Percentiles rank a stretch among this genome's conserved stretches.
These are phyloP conservation scores for Notodonta dromedarius DNA, from an alignment of 2,888 invertebrate species.

Conservation along the genomic window DNA sequence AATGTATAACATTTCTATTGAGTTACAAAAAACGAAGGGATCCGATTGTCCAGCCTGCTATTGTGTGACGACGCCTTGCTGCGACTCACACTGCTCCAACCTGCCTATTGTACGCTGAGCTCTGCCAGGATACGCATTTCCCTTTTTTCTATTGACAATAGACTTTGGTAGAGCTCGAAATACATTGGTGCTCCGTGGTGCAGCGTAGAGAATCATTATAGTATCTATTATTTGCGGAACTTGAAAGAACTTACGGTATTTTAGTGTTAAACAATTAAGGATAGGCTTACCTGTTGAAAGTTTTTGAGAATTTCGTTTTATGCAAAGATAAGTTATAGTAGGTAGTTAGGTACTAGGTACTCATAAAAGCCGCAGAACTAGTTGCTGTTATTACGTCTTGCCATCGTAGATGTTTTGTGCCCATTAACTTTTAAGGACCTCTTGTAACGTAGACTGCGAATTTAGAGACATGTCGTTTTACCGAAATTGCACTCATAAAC, in stretches of 20 bases:
- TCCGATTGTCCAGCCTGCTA: conserved; percentile 78
- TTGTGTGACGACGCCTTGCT: conserved; percentile 78
- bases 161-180: conserved; percentile 39
- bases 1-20: conserved; percentile 83
- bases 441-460: too few species aligned
- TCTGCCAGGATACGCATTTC: conserved; percentile 28
- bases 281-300: conserved; percentile 14
- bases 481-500: too few species aligned
- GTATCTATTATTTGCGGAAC: conserved; percentile 60
- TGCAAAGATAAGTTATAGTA: too few species aligned
- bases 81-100: conserved; percentile 52
- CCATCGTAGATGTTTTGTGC: too few species aligned
- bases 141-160: conserved; percentile 37
- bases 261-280: conserved; percentile 27
- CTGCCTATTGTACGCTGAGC: conserved; percentile 45
- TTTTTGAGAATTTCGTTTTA: too few species aligned
- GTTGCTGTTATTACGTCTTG: too few species aligned
- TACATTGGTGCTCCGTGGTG: conserved; percentile 41
- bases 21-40: conserved; percentile 76
- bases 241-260: conserved; percentile 48
- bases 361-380: too few species aligned
- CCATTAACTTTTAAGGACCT: too few species aligned
- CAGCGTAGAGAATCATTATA: conserved; percentile 42
- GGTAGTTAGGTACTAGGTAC: too few species aligned
- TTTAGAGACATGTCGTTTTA: too few species aligned